These are phyloP conservation scores for Dione vanillae DNA, from an alignment of 2,888 invertebrate genomes.

Conservation along the genomic window DNA sequence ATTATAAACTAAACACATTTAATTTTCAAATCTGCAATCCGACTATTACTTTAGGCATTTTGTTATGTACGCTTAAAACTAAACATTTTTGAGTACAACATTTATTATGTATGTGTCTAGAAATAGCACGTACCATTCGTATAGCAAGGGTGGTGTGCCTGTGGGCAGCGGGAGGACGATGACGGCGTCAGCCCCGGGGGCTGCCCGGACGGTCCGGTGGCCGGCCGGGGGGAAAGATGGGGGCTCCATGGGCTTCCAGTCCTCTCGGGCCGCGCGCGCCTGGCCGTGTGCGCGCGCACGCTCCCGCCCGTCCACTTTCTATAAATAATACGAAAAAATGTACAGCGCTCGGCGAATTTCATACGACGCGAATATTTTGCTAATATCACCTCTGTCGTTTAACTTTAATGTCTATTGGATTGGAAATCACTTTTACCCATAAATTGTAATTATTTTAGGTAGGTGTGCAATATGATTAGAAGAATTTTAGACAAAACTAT, in stretches of 20 bases:
- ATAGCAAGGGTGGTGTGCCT: conserved; percentile 74
- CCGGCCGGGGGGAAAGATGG: conserved; percentile 67
- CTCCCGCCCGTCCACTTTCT: conserved; percentile 78
- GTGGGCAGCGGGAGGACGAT: conserved; percentile 64
- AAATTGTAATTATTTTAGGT: background rate
- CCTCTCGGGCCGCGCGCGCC: conserved; percentile 77
- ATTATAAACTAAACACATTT: background rate
- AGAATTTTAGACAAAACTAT: too few relatives aligned
- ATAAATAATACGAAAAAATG: conserved; percentile 82
- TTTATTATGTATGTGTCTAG: conserved; percentile 45
- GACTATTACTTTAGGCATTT: conserved; percentile 24
- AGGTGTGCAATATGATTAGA: background rate
- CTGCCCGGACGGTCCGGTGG: conserved; percentile 65
- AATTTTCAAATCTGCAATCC: background rate
- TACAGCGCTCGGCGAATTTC: conserved; percentile 68
- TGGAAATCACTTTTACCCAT: background rate
- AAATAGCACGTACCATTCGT: conserved; percentile 70
- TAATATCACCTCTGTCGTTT: conserved; percentile 57
- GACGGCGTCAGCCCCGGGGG: conserved; percentile 65
- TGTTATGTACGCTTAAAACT: conserved; percentile 28
- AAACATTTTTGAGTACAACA: conserved; percentile 30
- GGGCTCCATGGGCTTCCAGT: conserved; percentile 79
- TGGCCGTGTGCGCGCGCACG: conserved; percentile 71
- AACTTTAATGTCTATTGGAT: conserved; percentile 27
- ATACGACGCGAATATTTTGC: conserved; percentile 77